These are phyloP conservation scores for Periparus ater DNA, from an alignment of 2,797 vertebrate genomes.

Conservation along the genomic window DNA sequence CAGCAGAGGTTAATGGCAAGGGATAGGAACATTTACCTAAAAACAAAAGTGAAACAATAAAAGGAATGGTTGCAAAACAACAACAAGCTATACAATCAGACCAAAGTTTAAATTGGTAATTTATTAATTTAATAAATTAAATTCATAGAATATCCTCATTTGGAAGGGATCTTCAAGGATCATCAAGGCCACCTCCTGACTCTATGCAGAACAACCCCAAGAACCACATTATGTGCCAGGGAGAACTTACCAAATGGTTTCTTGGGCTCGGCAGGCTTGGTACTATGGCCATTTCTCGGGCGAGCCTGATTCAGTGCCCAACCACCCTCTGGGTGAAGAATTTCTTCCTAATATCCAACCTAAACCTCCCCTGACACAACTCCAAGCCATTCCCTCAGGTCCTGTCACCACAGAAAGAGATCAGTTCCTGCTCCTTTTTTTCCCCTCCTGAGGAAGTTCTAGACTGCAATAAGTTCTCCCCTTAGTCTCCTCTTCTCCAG, in stretches of 20 bases:
- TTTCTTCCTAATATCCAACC: neutral
- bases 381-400: neutral
- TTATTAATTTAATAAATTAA: too few species aligned
- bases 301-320: neutral
- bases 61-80: neutral
- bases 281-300: neutral
- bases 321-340: neutral
- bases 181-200: neutral
- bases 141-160: neutral
- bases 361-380: neutral
- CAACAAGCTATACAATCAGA: neutral
- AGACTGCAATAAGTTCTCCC: fast-evolving
- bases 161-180: neutral
- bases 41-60: neutral
- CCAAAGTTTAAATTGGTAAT: neutral
- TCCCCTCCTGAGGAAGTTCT: fast-evolving
- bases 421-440: fast-evolving
- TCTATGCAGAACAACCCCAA: neutral
- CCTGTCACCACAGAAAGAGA: neutral
- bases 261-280: neutral
- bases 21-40: neutral
- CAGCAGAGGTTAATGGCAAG: neutral
- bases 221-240: neutral
- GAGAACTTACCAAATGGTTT: neutral
- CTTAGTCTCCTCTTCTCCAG: neutral